Conservation (phyloP, 2,797 vertebrate genomes). For the Danio albolineatus region DNA sequence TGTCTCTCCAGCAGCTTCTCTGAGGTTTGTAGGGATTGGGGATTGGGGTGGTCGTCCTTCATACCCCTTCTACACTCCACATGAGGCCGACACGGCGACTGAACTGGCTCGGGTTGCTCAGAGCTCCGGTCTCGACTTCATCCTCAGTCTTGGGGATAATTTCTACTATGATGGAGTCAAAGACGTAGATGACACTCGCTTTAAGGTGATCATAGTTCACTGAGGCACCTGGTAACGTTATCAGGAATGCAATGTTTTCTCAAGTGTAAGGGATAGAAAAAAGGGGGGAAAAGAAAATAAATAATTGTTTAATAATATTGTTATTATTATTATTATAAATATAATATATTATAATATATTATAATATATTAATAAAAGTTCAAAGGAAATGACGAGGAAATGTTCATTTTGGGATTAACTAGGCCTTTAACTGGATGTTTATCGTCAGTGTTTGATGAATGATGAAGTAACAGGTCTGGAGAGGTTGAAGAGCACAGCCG, state of each 20-base stretch:
- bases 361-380: too few species aligned
- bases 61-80: slow-evolving; percentile 66
- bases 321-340: too few species aligned
- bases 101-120: slow-evolving; percentile 64
- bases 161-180: slow-evolving; percentile 72
- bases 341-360: too few species aligned
- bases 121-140: slow-evolving; percentile 68
- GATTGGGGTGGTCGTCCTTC: slow-evolving; percentile 74
- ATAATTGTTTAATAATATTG: too few species aligned
- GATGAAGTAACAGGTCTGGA: not conserved
- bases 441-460: not conserved
- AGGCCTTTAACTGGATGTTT: too few species aligned
- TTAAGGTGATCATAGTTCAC: slow-evolving; percentile 65
- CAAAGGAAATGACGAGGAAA: too few species aligned
- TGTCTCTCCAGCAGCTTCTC: slow-evolving; percentile 46
- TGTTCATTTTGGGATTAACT: too few species aligned
- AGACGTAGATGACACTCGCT: slow-evolving; percentile 70
- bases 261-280: too few species aligned
- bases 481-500: not conserved
- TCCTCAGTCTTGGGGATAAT: slow-evolving; percentile 76
- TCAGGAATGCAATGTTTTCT: too few species aligned
- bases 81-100: slow-evolving; percentile 65
- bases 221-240: not conserved
- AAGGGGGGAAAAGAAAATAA: too few species aligned
- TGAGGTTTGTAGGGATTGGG: slow-evolving; percentile 70